Evolutionary conservation across 2,113 vertebrate species (phyloP).

Genomic region (Bubo scandiacus): DNA sequence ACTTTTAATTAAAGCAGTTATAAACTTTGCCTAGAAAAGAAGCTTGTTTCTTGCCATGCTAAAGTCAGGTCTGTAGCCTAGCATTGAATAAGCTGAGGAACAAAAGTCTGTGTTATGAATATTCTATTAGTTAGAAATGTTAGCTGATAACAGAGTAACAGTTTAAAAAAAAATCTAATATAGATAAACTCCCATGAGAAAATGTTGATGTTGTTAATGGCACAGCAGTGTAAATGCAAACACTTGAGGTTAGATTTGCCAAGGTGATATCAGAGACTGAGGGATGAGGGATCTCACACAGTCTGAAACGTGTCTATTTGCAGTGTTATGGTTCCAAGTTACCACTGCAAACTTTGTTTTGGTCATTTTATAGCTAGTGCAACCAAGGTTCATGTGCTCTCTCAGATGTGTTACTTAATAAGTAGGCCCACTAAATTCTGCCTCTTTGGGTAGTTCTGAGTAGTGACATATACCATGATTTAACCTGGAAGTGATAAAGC

Average conservation of each 20-base stretch:
- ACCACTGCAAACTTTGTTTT: neutral
- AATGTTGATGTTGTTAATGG: neutral
- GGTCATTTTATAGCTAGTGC: neutral
- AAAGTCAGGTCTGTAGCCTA: neutral
- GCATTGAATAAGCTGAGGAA: neutral
- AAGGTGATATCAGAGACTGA: neutral
- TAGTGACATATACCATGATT: neutral
- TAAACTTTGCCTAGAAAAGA: neutral
- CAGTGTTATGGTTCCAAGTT: neutral
- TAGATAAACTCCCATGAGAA: neutral
- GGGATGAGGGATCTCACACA: neutral
- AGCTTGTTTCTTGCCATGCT: neutral
- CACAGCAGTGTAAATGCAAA: neutral
- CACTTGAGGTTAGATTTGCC: neutral
- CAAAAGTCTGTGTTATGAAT: neutral
- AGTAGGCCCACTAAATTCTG: neutral
- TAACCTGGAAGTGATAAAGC: neutral
- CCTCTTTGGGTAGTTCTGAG: neutral
- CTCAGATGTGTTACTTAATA: neutral
- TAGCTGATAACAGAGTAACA: neutral
- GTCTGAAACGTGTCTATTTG: neutral
- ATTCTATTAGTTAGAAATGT: neutral
- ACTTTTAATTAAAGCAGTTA: neutral
- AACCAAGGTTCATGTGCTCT: neutral
- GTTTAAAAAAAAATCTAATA: neutral